Base-by-base conservation (phyloP, 2,797 vertebrate species). In the Eulemur coronatus region DNA sequence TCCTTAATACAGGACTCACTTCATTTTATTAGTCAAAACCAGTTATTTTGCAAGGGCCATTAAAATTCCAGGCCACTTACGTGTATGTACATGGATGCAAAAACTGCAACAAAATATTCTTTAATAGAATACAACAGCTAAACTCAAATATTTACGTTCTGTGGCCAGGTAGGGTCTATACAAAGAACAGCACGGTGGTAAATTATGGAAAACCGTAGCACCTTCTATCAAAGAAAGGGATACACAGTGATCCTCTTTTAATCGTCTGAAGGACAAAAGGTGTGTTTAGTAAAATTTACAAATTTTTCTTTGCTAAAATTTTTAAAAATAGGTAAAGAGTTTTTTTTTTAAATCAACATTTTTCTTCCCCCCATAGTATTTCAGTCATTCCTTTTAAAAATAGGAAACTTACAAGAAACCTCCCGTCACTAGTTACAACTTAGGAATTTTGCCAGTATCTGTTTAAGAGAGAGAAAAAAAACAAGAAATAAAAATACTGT, bases 351-450 rank as follows among this genome's bases (percentile, higher is more conserved):
- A 20, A 72, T 26, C 14, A 41, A 61, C n/a, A 38, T 9, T 63
- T 1, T n/a, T 3, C 11, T 24, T 52, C 26, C 24, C 14, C 3
- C 55, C 46, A 10, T 46, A 50, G 14, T 41, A n/a, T 73, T 94
- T 95, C 28, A 28, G 35, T 75, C 41, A 22, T 84, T 93, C n/a
- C 59, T 96, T 91, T 73, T 22, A 82, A 94, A 88, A 92, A 79
- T 8, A 84, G 65, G 48, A 73, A 73, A 50, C 15, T 78, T 88
- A 82, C 33, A 81, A 88, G 55, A 92, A 92, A 76, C 33, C 48
- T 52, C 7, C 46, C 12, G 2, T 18, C 35, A 70, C 52, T 59
- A 79, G 70, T 69, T 91, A 50, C 79, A 72, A 41, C 4, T 52
- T 70, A 70, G 46, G 70, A 88, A 93, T 67, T 87, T 82, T 82